Evolutionary conservation across 2,888 invertebrate genomes (phyloP), one percentile per base, ranked within the genome.

Genomic region (Abscondita cerata): DNA sequence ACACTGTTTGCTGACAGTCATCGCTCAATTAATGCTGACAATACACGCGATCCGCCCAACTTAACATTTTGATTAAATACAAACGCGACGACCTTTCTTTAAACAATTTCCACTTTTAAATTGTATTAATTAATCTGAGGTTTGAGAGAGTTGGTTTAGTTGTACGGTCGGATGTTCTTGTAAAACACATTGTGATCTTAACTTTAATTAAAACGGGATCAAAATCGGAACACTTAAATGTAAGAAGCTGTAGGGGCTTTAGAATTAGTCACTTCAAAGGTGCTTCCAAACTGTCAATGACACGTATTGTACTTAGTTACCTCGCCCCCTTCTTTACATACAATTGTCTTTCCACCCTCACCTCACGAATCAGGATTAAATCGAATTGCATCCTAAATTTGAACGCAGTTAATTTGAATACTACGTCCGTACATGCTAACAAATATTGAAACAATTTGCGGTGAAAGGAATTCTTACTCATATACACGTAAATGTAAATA

Each of bases 141-240:
- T n/a, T n/a, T n/a, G n/a, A n/a, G n/a, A 33, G 44, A 47, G 50
- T 16, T 31, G 11, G 20, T 34, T 34, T 33, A 54, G 18, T 44
- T 54, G n/a, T 38, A 20, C 50, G 40, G 5, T 38, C 5, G 33
- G 47, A 55, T 55, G 46, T 46, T 47, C 55, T 55, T 19, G 50
- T 48, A 57, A 57, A 57, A 57, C 36, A 33, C 58, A 40, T 53
- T 59, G 41, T 34, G 53, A 40, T 41, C 60, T 61, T 61, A 55
- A 61, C 44, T 61, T 61, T 61, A 61, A 61, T 61, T 61, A 61
- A 61, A 60, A 54, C 60, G 54, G 54, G 54, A 33, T 60, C 60
- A 60, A 60, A 61, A 55, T 61, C 56, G 55, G 55, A 55, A 61
- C 52, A 55, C 61, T 61, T 61, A 61, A 53, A 61, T 44, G 55